Evolutionary conservation across 2,113 vertebrate species (phyloP).

Genomic region (Dasyurus viverrinus): DNA sequence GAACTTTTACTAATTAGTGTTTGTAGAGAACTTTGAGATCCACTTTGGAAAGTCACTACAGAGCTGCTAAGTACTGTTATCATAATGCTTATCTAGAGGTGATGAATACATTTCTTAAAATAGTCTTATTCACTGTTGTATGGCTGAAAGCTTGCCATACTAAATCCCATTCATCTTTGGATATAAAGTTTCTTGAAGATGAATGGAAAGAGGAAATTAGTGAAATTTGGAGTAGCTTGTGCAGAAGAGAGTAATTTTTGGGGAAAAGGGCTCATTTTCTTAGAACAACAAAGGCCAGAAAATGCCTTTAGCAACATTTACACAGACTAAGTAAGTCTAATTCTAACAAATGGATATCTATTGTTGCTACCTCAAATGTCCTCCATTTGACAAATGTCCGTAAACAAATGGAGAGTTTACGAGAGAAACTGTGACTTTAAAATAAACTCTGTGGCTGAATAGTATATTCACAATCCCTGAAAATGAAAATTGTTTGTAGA

Average conservation of each 20-base stretch:
- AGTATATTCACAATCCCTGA: not conserved
- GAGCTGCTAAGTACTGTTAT: slow-evolving; percentile 62
- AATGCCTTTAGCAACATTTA: slow-evolving; percentile 34
- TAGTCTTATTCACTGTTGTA: slow-evolving; percentile 55
- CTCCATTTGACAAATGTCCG: no score
- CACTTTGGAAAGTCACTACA: slow-evolving; percentile 62
- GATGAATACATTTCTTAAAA: slow-evolving; percentile 73
- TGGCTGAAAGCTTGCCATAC: slow-evolving; percentile 52
- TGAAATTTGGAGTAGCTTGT: slow-evolving; percentile 57
- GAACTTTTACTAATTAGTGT: slow-evolving; percentile 52
- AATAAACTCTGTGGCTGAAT: not conserved
- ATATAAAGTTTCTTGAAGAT: slow-evolving; percentile 66
- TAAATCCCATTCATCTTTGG: slow-evolving; percentile 73
- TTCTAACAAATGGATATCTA: not conserved
- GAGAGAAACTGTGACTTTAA: not conserved
- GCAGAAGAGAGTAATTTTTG: slow-evolving; percentile 51
- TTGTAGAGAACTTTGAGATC: slow-evolving; percentile 62
- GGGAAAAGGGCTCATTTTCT: slow-evolving; percentile 41
- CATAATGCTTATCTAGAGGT: slow-evolving; percentile 71
- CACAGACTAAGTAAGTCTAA: not conserved
- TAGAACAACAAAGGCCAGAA: slow-evolving; percentile 52
- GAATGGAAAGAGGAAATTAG: slow-evolving; percentile 71
- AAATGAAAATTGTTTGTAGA: not conserved
- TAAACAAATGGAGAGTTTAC: not conserved
- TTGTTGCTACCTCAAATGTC: not conserved